Evolutionary conservation across 2,888 invertebrate genomes (phyloP), one percentile per base, ranked within the genome.

Genomic region (Emmelina monodactyla): DNA sequence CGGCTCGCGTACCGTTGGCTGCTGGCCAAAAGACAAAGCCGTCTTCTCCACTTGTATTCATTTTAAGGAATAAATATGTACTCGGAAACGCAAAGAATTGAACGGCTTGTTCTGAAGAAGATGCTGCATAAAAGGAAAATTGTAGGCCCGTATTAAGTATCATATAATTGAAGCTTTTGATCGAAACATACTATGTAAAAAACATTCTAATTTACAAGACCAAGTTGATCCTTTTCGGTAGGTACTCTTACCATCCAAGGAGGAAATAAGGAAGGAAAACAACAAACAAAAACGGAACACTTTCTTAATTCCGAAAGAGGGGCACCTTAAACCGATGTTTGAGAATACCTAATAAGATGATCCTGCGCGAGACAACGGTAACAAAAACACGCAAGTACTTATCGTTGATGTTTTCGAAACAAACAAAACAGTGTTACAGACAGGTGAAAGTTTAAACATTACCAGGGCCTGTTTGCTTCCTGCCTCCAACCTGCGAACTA

Each of bases 21-120:
- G 60, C 61, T 54, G 58, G 75, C 78, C 76, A 78, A 72, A 64
- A 78, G 71, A 78, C 73, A 76, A 75, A 38, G 29, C 58, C 50
- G 52, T 49, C 56, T n/a, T n/a, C n/a, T n/a, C 60, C 58, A 62
- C 70, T 68, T 72, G 69, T 68, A 70, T 73, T 70, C 64, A 72
- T 72, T 72, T 70, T 62, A 65, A 56, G 62, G 60, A 67, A 70
- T 69, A 70, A 71, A 68, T 71, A 68, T 60, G 29, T 29, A 29
- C 12, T 12, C 11, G 11, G n/a, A 25, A 25, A 25, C n/a, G 11
- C 3, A 9, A 10, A 4, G 25, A 25, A 7, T 25, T 25, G n/a
- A n/a, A n/a, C n/a, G n/a, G n/a, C n/a, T n/a, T n/a, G n/a, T n/a
- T n/a, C n/a, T n/a, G n/a, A n/a, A n/a, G n/a, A n/a, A n/a, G n/a